phyloP scores from a whole-genome alignment of 1,140 invertebrate genomes.

The Orussus abietinus region DNA sequence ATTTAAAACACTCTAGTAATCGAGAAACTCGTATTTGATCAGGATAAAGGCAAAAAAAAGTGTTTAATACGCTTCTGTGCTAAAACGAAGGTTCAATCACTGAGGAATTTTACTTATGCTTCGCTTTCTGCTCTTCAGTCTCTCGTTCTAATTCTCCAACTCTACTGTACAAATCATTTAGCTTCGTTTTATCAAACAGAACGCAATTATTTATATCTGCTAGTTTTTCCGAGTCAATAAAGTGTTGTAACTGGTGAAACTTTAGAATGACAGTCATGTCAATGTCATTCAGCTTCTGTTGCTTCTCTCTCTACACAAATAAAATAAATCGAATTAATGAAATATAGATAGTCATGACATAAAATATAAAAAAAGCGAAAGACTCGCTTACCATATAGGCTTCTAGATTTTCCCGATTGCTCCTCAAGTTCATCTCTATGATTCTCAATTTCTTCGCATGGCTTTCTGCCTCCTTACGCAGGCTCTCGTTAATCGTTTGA shows the following conservation, averaged over 20 bases:
- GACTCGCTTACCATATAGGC: conserved; percentile 38
- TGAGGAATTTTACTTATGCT: conserved; percentile 62
- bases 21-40: no score
- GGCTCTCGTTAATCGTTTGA: conserved; percentile 44
- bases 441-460: conserved; percentile 34
- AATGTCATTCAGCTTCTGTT: conserved; percentile 65
- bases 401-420: conserved; percentile 37
- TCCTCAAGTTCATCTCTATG: conserved; percentile 31
- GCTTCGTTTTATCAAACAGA: conserved; percentile 59
- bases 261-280: conserved; percentile 61
- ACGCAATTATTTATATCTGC: conserved; percentile 59
- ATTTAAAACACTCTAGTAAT: no score
- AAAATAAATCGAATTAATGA: conserved; percentile 19
- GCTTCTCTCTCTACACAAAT: conserved; percentile 61
- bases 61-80: no score
- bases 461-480: conserved; percentile 45
- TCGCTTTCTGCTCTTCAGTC: conserved; percentile 57
- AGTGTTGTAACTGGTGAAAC: conserved; percentile 64
- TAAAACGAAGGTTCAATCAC: no score
- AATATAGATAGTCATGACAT: conserved; percentile 4
- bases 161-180: conserved; percentile 58
- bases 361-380: background rate
- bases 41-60: no score
- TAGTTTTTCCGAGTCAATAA: conserved; percentile 48
- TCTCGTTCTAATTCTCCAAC: conserved; percentile 65